Evolutionary conservation across 2,888 invertebrate species (phyloP).

Genomic region (Acrobasis repandana): DNA sequence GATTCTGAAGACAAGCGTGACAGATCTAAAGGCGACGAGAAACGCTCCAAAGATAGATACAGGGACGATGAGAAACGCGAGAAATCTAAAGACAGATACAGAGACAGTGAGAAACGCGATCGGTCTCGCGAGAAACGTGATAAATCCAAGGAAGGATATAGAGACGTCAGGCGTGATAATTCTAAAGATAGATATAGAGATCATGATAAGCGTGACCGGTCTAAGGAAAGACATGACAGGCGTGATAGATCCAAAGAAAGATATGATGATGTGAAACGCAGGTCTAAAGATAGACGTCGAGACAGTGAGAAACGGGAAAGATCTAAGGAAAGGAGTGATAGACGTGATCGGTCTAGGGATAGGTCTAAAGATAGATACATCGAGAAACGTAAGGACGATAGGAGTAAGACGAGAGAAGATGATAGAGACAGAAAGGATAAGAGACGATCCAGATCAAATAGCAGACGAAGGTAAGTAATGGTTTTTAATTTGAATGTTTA

Average conservation of each 20-base stretch:
- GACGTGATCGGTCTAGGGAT: slow-evolving; percentile 17
- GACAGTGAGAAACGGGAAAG: slow-evolving; percentile 1
- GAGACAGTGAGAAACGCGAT: slow-evolving; percentile 20
- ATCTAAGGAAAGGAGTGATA: slow-evolving; percentile 23
- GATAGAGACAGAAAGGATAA: slow-evolving; percentile 41
- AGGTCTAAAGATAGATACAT: slow-evolving; percentile 28
- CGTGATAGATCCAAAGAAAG: slow-evolving; percentile 23
- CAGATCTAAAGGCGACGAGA: slow-evolving; percentile 2
- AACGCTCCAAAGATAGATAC: not conserved
- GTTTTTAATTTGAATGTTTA: slow-evolving; percentile 15
- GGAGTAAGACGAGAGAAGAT: slow-evolving; percentile 30
- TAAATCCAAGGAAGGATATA: not conserved
- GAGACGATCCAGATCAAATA: slow-evolving; percentile 52
- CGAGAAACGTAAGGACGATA: slow-evolving; percentile 31
- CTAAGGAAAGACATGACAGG: slow-evolving; percentile 36
- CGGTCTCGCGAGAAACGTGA: slow-evolving; percentile 23
- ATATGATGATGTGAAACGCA: not conserved
- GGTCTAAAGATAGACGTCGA: slow-evolving; percentile 3
- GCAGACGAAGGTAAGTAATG: slow-evolving; percentile 41
- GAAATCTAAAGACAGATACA: slow-evolving; percentile 20
- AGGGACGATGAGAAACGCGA: slow-evolving; percentile 31
- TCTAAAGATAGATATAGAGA: slow-evolving; percentile 20
- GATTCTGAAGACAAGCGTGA: slow-evolving; percentile 19
- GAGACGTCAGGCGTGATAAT: slow-evolving; percentile 32
- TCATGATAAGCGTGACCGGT: slow-evolving; percentile 30